Evolutionary conservation across 2,797 vertebrate genomes (phyloP), one percentile per base, ranked within the genome.

Genomic region (Coilia nasus): DNA sequence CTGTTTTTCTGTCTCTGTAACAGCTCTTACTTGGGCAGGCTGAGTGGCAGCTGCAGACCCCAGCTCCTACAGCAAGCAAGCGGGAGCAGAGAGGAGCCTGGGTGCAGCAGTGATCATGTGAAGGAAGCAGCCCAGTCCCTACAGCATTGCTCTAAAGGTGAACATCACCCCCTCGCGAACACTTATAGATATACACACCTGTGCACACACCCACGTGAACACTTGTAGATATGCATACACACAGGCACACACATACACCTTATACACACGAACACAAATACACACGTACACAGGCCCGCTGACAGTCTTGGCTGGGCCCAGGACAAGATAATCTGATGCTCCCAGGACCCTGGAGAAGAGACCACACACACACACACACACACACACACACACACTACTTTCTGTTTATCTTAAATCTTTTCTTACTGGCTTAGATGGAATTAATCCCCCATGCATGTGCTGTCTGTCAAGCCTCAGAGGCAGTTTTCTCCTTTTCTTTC

Each of bases 41-140:
- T 78, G 17, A 83, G 87, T 2, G 81, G 90, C 82, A 89, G 84
- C 23, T 81, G 87, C 81, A 90, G 88, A 83, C 86, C 89, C n/a
- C 82, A 91, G 41, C 85, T 84, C 9, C 71, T 82, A 0, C 91
- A 91, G 88, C 91, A 89, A 86, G 90, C 92, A 90, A 89, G 86
- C 90, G 94, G 94, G 86, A 92, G 90, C 88, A 90, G 90, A 83
- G 15, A 67, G 14, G 91, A 92, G 23, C 67, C 83, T 0, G 84
- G 83, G 47, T 57, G 84, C 12, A 19, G 50, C 54, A 87, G 86
- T 89, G 87, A 50, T 82, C 86, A 90, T 9, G 90, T 89, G 56
- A 87, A 46, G 78, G 56, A 75, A 71, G 88, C 86, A 86, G 83
- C 50, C 0, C 85, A 84, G 46, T 83, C 71, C 7, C 19, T 7